Base-by-base conservation (phyloP, 2,113 vertebrate species). In the Struthio camelus region DNA sequence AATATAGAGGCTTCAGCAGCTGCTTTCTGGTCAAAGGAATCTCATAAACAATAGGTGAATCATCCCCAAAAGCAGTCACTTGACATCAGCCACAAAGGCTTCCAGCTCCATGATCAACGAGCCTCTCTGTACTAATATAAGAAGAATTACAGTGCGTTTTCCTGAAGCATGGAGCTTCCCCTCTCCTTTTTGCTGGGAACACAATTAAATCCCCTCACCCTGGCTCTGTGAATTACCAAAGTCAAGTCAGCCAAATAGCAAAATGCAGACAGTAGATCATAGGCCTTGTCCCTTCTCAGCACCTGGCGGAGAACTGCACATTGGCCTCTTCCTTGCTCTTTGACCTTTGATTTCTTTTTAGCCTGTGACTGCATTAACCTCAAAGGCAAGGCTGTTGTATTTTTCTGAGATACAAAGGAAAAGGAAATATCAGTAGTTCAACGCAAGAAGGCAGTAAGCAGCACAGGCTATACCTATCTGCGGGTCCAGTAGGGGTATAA, bases 1-100 rank as follows among this genome's bases (percentile, higher is more conserved):
- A 88, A 95, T 76, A 94, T 16, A 94, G 89, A 93, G 87, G 93
- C 71, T 94, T 85, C 71, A 87, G 85, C 96, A 96, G 96, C 96
- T 96, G 97, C 81, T 96, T 96, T 96, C 88, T 93, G 78, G 81
- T 91, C 81, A 89, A 95, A 97, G 64, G 66, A 96, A 85, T 67
- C 34, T 81, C 86, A 77, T 1, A 92, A 87, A 97, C 96, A 97
- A 97, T 94, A 93, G 87, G 54, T 38, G 90, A 96, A 95, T 93
- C 95, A 94, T 92, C 46, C 72, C 86, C 91, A 89, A 96, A 94
- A 93, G 95, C 93, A 94, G 88, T 96, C 72, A 93, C 91, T 97
- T 98, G 97, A 97, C 97, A 97, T 92, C 73, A 85, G 77, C 56
- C 83, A 97, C 97, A 97, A 97, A 97, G 94, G 90, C 81, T 85